These are phyloP conservation scores for Drosophila bocqueti DNA, from an alignment of 1,140 invertebrate genomes.

Conservation along the genomic window DNA sequence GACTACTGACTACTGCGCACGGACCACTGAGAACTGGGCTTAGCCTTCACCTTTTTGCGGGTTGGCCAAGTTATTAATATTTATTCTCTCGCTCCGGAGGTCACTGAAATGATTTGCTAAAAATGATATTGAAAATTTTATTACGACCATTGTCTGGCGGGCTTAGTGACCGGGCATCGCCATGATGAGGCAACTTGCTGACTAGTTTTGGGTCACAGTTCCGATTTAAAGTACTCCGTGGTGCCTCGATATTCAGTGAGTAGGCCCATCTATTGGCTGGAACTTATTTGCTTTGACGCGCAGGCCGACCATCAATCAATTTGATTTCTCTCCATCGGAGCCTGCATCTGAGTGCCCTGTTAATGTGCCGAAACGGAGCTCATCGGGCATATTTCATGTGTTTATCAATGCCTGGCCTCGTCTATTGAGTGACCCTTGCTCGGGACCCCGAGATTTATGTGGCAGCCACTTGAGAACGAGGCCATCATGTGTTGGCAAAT, in stretches of 20 bases:
- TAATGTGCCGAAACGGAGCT: slow-evolving; percentile 41
- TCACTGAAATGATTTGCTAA: slow-evolving; percentile 77
- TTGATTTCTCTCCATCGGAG: slow-evolving; percentile 33
- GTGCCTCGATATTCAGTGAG: slow-evolving; percentile 1
- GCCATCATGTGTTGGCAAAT: slow-evolving; percentile 43
- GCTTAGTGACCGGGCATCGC: slow-evolving; percentile 9
- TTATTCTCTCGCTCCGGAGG: slow-evolving; percentile 68
- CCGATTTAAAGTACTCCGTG: slow-evolving; percentile 27
- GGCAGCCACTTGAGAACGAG: slow-evolving; percentile 23
- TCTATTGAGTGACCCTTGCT: slow-evolving; percentile 41
- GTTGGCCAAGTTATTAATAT: slow-evolving; percentile 78
- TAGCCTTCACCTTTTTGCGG: slow-evolving; percentile 75
- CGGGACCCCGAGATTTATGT: slow-evolving; percentile 44
- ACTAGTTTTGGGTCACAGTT: slow-evolving; percentile 16
- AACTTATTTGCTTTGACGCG: slow-evolving; percentile 50
- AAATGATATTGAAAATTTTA: slow-evolving; percentile 77
- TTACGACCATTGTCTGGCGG: slow-evolving; percentile 51
- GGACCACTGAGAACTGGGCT: slow-evolving; percentile 24
- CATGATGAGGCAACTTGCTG: slow-evolving; percentile 29
- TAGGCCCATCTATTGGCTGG: neutral
- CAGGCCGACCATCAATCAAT: slow-evolving; percentile 59
- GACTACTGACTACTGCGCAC: neutral
- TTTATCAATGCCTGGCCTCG: slow-evolving; percentile 23
- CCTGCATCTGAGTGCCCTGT: slow-evolving; percentile 39
- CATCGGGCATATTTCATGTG: slow-evolving; percentile 45